phyloP scores from a whole-genome alignment of 2,888 invertebrate genomes.

The Listrodromus nycthemerus region DNA sequence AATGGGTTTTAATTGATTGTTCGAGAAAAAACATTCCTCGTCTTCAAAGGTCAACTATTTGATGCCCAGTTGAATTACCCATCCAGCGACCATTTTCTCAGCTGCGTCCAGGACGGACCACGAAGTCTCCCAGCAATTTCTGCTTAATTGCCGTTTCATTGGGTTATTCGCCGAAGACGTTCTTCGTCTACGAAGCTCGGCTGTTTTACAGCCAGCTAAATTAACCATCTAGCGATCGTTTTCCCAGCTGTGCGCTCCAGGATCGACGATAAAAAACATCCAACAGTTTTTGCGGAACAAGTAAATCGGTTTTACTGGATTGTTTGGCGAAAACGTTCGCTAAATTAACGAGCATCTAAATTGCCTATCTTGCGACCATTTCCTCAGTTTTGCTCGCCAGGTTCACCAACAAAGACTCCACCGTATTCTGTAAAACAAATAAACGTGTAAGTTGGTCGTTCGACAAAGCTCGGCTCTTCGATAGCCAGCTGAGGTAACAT shows the following conservation, averaged over 20 bases:
- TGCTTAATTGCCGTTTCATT: neutral
- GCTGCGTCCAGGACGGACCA: neutral
- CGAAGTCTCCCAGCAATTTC: neutral
- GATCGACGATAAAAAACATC: no score
- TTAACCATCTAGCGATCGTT: neutral
- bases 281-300: neutral
- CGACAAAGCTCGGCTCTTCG: no score
- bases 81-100: no score
- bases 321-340: neutral
- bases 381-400: neutral
- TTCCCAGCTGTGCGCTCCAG: no score
- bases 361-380: neutral
- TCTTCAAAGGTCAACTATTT: no score
- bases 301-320: neutral
- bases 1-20: neutral
- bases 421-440: neutral
- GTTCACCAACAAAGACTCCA: neutral
- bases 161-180: neutral
- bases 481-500: no score
- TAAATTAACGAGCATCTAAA: neutral
- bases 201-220: constrained; percentile 2
- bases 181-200: neutral
- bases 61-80: no score
- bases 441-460: neutral
- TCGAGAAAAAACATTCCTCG: neutral